These are phyloP conservation scores for Calephelis virginiensis DNA, from an alignment of 1,140 invertebrate species.

Conservation along the genomic window DNA sequence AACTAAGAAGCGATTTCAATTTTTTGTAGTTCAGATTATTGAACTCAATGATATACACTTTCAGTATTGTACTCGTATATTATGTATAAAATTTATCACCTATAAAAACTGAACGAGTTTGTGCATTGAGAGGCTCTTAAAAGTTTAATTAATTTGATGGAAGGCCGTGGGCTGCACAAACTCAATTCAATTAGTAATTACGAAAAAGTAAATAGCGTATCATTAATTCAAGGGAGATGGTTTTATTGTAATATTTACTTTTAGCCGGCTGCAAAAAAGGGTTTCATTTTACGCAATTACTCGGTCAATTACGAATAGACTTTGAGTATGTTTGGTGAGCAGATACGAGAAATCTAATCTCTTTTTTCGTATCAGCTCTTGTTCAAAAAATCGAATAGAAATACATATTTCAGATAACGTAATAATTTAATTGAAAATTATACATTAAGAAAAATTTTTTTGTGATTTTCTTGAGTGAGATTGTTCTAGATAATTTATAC, in stretches of 20 bases:
- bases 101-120: constrained; percentile 50
- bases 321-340: too few species aligned
- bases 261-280: neutral
- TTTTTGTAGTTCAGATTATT: too few species aligned
- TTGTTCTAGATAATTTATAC: too few species aligned
- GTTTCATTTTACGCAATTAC: neutral
- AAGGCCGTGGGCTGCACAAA: constrained; percentile 43
- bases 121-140: constrained; percentile 38
- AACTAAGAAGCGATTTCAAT: too few species aligned
- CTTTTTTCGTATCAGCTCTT: too few species aligned
- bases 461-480: too few species aligned
- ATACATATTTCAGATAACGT: too few species aligned
- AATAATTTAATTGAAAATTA: too few species aligned
- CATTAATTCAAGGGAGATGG: constrained; percentile 15
- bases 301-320: too few species aligned
- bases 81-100: constrained; percentile 50
- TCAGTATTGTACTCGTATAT: constrained; percentile 22
- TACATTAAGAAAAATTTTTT: too few species aligned
- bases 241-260: constrained; percentile 8
- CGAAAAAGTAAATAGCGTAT: constrained; percentile 48
- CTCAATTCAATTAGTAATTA: constrained; percentile 55
- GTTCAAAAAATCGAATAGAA: too few species aligned
- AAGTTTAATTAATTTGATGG: constrained; percentile 64
- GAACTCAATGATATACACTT: constrained; percentile 2
- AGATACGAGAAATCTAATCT: too few species aligned